Conservation (phyloP, 2,113 vertebrate genomes). For the Microcebus jonahi region DNA sequence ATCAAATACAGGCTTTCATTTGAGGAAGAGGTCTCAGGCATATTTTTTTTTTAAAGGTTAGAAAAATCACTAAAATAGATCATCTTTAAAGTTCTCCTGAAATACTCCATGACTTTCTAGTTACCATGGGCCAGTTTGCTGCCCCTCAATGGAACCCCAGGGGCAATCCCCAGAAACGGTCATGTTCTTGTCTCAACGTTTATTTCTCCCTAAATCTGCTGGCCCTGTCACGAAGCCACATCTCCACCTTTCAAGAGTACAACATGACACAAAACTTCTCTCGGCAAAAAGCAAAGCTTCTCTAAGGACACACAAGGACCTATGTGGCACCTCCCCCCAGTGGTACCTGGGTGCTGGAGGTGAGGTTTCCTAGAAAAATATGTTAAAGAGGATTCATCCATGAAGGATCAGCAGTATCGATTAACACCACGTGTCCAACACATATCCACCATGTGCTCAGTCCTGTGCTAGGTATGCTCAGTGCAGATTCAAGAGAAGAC, state of each 20-base stretch:
- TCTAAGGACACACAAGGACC: not conserved
- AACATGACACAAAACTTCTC: not conserved
- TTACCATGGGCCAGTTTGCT: not conserved
- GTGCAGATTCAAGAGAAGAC: not conserved
- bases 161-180: not conserved
- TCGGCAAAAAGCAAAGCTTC: not conserved
- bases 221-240: not conserved
- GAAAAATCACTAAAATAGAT: not conserved
- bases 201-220: not conserved
- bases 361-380: not conserved
- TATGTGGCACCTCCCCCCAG: no score
- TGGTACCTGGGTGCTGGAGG: not conserved
- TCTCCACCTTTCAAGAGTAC: not conserved
- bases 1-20: not conserved
- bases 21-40: not conserved
- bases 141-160: not conserved
- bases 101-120: not conserved
- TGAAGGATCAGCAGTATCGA: not conserved
- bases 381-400: not conserved
- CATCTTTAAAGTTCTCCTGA: not conserved
- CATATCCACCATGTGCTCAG: not conserved
- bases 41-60: not conserved
- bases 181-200: not conserved
- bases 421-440: not conserved
- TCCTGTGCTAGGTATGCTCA: not conserved